These are phyloP conservation scores for Myoxocephalus aenaeus DNA, from an alignment of 2,797 vertebrate species.

Conservation along the genomic window DNA sequence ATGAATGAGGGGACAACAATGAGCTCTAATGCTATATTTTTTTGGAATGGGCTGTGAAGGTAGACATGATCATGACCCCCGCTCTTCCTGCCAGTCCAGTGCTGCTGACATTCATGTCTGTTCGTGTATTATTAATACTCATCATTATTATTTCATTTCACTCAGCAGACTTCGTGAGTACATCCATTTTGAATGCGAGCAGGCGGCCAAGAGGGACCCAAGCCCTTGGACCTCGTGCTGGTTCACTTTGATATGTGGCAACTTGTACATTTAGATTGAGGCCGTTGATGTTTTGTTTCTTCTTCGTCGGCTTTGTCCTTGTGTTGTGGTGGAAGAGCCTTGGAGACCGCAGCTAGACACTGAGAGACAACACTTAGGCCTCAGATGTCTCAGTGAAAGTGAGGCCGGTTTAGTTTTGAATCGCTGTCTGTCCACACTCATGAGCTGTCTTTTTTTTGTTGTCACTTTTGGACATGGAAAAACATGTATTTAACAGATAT, in stretches of 20 bases:
- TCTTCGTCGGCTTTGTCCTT: not conserved
- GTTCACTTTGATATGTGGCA: conserved; percentile 24
- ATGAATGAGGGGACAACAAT: too few relatives aligned
- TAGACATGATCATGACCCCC: not conserved
- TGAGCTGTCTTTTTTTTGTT: too few relatives aligned
- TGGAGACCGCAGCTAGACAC: not conserved
- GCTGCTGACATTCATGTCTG: conserved; percentile 41
- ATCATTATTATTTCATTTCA: conserved; percentile 66
- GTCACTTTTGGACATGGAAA: too few relatives aligned
- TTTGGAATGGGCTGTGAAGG: conserved; percentile 13
- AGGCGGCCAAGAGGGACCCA: not conserved
- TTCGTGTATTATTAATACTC: conserved; percentile 65
- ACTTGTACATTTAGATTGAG: not conserved
- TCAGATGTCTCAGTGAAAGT: not conserved
- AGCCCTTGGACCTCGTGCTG: not conserved
- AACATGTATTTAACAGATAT: too few relatives aligned
- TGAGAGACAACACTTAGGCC: not conserved
- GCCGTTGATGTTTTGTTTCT: not conserved
- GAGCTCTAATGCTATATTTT: conserved; percentile 9
- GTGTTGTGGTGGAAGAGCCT: not conserved
- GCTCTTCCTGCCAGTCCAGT: not conserved
- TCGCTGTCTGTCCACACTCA: not conserved
- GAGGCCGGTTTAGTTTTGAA: not conserved
- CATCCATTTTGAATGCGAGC: conserved; percentile 58
- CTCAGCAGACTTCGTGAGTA: conserved; percentile 47